Evolutionary conservation across 1,140 invertebrate species (phyloP).

Genomic region (Hyles euphorbiae): DNA sequence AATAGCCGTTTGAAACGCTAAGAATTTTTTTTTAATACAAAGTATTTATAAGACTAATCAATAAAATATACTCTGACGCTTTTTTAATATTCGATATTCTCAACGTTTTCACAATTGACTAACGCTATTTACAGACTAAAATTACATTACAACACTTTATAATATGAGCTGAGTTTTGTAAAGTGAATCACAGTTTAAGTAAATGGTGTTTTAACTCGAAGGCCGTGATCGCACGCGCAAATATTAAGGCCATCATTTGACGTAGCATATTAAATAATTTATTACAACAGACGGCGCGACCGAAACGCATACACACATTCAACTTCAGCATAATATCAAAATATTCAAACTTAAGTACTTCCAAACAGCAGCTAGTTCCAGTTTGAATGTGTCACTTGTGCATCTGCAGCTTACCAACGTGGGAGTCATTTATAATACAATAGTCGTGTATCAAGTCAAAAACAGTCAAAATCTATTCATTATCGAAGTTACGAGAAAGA

Average conservation of each 20-base stretch:
- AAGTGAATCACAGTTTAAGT: conserved; percentile 68
- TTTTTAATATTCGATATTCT: conserved; percentile 12
- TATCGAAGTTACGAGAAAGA: neutral
- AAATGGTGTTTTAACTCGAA: conserved; percentile 49
- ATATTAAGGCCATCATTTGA: conserved; percentile 42
- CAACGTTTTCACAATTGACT: conserved; percentile 26
- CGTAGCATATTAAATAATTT: conserved; percentile 40
- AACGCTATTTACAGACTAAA: conserved; percentile 31
- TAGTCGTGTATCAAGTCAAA: neutral
- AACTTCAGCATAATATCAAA: conserved; percentile 46
- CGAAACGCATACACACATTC: conserved; percentile 11
- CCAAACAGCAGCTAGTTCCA: conserved; percentile 2
- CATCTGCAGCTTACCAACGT: too few species aligned
- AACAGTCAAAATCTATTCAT: conserved; percentile 1
- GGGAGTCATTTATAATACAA: too few species aligned
- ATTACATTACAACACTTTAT: conserved; percentile 35
- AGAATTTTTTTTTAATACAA: conserved; percentile 12
- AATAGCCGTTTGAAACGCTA: conserved; percentile 4
- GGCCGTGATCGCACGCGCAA: conserved; percentile 45
- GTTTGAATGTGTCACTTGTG: conserved; percentile 1
- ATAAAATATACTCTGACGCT: conserved; percentile 2
- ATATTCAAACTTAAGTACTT: conserved; percentile 48
- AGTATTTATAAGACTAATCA: conserved; percentile 22
- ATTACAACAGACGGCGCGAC: conserved; percentile 26
- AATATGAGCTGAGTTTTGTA: conserved; percentile 63